Percentiles rank a stretch among this genome's conserved stretches.
Conservation (phyloP, 2,797 vertebrate species). For the Danio albolineatus region DNA sequence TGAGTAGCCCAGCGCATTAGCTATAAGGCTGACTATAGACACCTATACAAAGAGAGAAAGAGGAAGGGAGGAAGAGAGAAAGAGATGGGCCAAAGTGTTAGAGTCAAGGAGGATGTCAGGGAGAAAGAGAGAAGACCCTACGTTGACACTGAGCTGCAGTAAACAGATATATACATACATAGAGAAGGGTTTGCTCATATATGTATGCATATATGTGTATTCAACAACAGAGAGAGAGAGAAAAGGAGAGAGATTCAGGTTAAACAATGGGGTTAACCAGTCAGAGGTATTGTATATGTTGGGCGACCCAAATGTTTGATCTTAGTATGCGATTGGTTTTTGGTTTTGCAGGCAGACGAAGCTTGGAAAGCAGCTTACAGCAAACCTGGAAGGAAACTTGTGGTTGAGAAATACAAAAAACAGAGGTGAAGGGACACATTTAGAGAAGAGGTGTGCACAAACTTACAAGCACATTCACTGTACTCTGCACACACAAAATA, state of each 20-base stretch:
- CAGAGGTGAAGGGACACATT: constrained; percentile 63
- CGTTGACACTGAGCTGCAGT: constrained; percentile 72
- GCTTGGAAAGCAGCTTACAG: constrained; percentile 88
- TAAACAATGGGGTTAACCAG: constrained; percentile 73
- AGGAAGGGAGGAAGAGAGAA: constrained; percentile 82
- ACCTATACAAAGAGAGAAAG: constrained; percentile 97
- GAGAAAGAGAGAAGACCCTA: constrained; percentile 81
- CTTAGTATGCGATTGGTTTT: constrained; percentile 61
- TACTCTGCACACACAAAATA: constrained; percentile 63
- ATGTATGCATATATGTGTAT: constrained; percentile 67
- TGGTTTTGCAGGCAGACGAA: constrained; percentile 73
- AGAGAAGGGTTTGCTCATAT: constrained; percentile 65
- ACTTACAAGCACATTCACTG: constrained; percentile 78
- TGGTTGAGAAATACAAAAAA: constrained; percentile 81
- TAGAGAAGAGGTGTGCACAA: constrained; percentile 74
- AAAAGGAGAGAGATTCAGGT: constrained; percentile 58
- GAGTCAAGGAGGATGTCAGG: constrained; percentile 67
- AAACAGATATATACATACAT: constrained; percentile 73
- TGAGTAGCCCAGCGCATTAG: constrained; percentile 99
- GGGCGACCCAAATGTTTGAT: constrained; percentile 63
- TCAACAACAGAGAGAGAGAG: constrained; percentile 61
- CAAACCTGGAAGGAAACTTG: constrained; percentile 98
- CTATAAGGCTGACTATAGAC: constrained; percentile 99
- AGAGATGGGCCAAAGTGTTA: constrained; percentile 84
- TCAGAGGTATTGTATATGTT: constrained; percentile 66